Conservation (phyloP, 1,140 invertebrate genomes). For the Halyomorpha halys region DNA sequence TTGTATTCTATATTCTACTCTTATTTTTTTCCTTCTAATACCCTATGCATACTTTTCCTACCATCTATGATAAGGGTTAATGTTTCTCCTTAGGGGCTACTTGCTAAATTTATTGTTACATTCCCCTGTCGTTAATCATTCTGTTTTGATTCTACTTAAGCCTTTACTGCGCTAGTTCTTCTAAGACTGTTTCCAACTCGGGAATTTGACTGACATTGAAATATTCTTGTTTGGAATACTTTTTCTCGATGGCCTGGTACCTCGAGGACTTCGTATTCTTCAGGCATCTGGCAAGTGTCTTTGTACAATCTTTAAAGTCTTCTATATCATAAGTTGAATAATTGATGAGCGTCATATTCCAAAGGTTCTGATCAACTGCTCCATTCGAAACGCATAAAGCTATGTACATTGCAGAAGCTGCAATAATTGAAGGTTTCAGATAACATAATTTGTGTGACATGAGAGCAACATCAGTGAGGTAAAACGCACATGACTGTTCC, state of each 20-base stretch:
- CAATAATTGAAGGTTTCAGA: constrained; percentile 67
- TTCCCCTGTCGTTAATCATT: not conserved
- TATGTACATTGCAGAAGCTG: constrained; percentile 62
- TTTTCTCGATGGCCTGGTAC: constrained; percentile 3
- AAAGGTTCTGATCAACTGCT: constrained; percentile 7
- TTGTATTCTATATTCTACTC: too few relatives aligned
- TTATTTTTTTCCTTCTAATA: too few relatives aligned
- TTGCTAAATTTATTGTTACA: not conserved
- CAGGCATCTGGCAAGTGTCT: not conserved
- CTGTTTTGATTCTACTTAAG: not conserved
- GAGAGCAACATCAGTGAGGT: constrained; percentile 77
- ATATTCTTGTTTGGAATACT: constrained; percentile 12
- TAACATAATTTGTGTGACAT: constrained; percentile 73
- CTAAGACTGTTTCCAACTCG: not conserved
- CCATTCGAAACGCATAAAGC: constrained; percentile 40
- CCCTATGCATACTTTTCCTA: too few relatives aligned
- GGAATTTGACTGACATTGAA: constrained; percentile 22
- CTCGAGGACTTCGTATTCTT: not conserved
- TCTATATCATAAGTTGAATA: constrained; percentile 12
- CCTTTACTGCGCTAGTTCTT: not conserved
- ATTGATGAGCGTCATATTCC: not conserved
- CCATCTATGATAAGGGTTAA: too few relatives aligned
- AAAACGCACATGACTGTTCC: constrained; percentile 83
- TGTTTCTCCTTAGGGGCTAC: not conserved
- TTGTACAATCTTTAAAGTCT: not conserved